Evolutionary conservation across 2,797 vertebrate species (phyloP).

Genomic region (Austrolebias charrua): DNA sequence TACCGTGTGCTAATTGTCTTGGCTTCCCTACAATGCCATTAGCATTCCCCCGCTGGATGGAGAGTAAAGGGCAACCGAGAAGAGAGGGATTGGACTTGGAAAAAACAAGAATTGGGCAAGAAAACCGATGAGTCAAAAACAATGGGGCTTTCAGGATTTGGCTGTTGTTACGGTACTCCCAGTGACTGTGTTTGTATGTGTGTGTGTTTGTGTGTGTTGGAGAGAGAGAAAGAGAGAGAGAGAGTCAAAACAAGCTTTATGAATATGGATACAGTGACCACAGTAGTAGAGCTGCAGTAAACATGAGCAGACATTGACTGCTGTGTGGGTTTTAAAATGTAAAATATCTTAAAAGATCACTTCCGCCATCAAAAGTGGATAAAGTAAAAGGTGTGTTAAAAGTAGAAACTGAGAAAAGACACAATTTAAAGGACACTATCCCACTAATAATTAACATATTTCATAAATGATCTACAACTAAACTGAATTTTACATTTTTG

Average conservation of each 20-base stretch:
- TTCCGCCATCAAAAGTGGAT: neutral
- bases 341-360: constrained; percentile 26
- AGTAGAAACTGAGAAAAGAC: neutral
- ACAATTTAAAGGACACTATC: neutral
- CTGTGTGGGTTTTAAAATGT: constrained; percentile 1
- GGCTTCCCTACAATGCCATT: constrained; percentile 17
- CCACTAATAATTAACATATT: neutral
- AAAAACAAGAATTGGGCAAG: constrained; percentile 10
- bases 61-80: constrained; percentile 42
- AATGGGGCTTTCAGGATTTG: constrained; percentile 36
- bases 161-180: constrained; percentile 10
- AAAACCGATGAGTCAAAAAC: constrained; percentile 49
- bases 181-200: constrained; percentile 16
- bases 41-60: constrained; percentile 44
- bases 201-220: constrained; percentile 2
- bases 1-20: constrained; percentile 39
- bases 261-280: constrained; percentile 32
- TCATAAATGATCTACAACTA: neutral
- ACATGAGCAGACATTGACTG: constrained; percentile 10
- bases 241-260: constrained; percentile 18
- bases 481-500: too few relatives aligned
- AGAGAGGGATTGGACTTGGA: constrained; percentile 34
- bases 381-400: neutral
- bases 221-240: neutral
- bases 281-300: constrained; percentile 3